Conservation (phyloP, 2,113 vertebrate genomes). For the Siniperca knerii region DNA sequence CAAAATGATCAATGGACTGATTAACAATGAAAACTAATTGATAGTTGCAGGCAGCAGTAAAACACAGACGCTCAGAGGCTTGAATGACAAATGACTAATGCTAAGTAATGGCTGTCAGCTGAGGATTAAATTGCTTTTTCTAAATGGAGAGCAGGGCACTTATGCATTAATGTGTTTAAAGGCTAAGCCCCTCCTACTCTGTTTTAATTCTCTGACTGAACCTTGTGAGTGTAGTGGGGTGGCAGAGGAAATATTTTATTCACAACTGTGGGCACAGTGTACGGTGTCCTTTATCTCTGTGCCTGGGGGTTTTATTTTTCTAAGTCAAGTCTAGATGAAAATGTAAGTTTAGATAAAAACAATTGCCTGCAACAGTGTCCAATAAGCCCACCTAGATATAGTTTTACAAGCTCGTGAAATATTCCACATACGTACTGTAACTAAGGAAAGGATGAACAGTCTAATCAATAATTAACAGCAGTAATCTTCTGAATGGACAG, state of each 20-base stretch:
- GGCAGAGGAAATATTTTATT: not conserved
- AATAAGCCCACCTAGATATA: not conserved
- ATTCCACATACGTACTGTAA: not conserved
- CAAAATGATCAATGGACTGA: not conserved
- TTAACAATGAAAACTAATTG: not conserved
- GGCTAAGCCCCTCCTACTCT: conserved; percentile 21
- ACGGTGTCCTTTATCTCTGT: not conserved
- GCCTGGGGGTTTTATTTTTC: not conserved
- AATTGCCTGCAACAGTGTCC: not conserved
- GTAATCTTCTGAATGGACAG: not conserved
- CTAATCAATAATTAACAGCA: not conserved
- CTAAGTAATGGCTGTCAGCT: conserved; percentile 20
- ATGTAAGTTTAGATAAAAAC: not conserved
- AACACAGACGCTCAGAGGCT: not conserved
- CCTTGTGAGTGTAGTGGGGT: not conserved
- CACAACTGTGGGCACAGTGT: not conserved
- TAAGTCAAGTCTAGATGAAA: no score
- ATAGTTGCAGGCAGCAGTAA: not conserved
- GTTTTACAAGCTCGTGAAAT: not conserved
- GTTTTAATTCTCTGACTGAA: not conserved
- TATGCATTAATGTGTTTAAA: conserved; percentile 44
- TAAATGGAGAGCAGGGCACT: conserved; percentile 44
- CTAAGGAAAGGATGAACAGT: not conserved
- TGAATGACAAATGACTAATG: conserved; percentile 22
- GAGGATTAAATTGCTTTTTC: conserved; percentile 46